A percentile compares a stretch with the other conserved stretches of the same genome.
phyloP scores from a whole-genome alignment of 2,888 invertebrate species.

The Pachymerium ferrugineum region DNA sequence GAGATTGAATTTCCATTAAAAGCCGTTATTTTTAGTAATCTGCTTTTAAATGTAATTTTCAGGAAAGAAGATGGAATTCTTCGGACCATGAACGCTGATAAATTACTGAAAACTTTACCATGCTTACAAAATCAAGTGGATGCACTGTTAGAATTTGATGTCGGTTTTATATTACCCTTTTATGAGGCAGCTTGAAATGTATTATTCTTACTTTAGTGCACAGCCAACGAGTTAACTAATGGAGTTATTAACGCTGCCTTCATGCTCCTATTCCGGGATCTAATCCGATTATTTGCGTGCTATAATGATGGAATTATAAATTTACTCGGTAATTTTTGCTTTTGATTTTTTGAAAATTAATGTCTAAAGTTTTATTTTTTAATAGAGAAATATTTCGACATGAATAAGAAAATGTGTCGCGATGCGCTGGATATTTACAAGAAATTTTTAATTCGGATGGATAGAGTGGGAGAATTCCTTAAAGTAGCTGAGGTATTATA shows the following conservation, averaged over 20 bases:
- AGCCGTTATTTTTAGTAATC: background rate
- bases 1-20: constrained; percentile 51
- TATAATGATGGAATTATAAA: constrained; percentile 99
- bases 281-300: constrained; percentile 97
- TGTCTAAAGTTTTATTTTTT: background rate
- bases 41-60: constrained; percentile 36
- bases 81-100: constrained; percentile 95
- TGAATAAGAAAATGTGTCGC: constrained; percentile 98
- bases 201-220: constrained; percentile 55
- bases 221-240: constrained; percentile 93
- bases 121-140: constrained; percentile 93
- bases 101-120: constrained; percentile 91
- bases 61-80: constrained; percentile 96
- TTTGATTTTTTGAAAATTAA: background rate
- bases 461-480: constrained; percentile 94
- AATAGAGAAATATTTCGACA: constrained; percentile 94
- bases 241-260: constrained; percentile 99
- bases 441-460: constrained; percentile 97
- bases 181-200: background rate
- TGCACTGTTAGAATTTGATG: constrained; percentile 90
- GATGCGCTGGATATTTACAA: constrained; percentile 98
- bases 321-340: constrained; percentile 62
- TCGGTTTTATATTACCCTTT: constrained; percentile 41
- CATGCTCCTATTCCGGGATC: constrained; percentile 96
- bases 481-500: constrained; percentile 60